These are phyloP conservation scores for Pachymerium ferrugineum DNA, from an alignment of 2,888 invertebrate species.

Conservation along the genomic window DNA sequence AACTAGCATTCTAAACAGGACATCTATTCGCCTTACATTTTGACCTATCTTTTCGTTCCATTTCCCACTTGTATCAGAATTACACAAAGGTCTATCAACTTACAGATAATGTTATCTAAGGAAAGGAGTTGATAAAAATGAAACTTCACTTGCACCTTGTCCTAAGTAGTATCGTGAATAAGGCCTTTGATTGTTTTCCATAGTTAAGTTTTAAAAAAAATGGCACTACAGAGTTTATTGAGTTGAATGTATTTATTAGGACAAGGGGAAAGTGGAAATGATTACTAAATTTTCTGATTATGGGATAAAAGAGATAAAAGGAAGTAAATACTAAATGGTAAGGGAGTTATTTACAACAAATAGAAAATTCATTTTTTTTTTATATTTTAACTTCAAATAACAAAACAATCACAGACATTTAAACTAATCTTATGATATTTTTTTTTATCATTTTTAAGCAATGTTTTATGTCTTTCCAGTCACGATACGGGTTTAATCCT, in stretches of 20 bases:
- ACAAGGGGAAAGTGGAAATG: background rate
- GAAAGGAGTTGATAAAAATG: too few species aligned
- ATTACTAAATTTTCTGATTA: too few species aligned
- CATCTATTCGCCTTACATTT: too few species aligned
- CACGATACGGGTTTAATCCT: background rate
- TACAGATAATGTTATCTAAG: too few species aligned
- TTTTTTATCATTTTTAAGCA: background rate
- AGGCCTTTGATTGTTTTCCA: too few species aligned
- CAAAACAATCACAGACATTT: background rate
- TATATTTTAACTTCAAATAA: background rate
- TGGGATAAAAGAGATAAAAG: background rate
- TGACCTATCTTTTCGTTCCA: too few species aligned
- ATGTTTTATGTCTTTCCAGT: background rate
- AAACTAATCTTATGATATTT: background rate
- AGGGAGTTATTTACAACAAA: background rate
- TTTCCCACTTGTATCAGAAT: too few species aligned
- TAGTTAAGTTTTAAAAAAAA: background rate
- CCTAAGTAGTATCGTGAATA: too few species aligned
- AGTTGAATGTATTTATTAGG: background rate
- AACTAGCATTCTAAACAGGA: too few species aligned
- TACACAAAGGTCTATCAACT: too few species aligned
- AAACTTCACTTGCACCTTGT: too few species aligned
- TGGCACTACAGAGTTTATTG: too few species aligned
- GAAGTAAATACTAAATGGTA: background rate
- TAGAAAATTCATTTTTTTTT: background rate